phyloP scores from a whole-genome alignment of 1,140 invertebrate species.

The Drosophila rufa region DNA sequence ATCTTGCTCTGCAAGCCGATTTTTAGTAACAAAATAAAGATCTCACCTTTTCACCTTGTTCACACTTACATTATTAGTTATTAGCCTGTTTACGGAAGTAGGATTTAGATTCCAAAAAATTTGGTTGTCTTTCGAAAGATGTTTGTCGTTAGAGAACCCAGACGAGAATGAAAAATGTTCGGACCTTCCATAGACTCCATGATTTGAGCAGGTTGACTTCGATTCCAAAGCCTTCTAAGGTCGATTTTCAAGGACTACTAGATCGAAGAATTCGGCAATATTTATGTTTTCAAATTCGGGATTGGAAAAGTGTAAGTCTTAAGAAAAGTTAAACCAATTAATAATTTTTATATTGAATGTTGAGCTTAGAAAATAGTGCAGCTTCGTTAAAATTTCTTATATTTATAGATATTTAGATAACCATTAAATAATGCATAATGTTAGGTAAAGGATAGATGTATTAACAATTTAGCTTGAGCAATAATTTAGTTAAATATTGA shows the following conservation, averaged over 20 bases:
- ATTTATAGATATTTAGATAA: too few relatives aligned
- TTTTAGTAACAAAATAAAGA: background rate
- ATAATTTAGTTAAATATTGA: too few relatives aligned
- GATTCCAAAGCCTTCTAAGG: constrained; percentile 17
- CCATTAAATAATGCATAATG: too few relatives aligned
- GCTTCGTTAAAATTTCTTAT: too few relatives aligned
- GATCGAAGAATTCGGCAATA: too few relatives aligned
- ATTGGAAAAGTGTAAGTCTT: background rate
- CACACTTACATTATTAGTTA: constrained; percentile 46
- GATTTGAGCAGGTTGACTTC: background rate
- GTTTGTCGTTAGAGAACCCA: constrained; percentile 37
- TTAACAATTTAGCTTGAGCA: too few relatives aligned
- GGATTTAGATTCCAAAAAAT: constrained; percentile 42
- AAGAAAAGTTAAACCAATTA: too few relatives aligned
- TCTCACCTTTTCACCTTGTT: background rate
- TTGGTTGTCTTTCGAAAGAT: constrained; percentile 45
- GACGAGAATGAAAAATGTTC: constrained; percentile 39
- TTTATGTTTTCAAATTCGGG: too few relatives aligned
- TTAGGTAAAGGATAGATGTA: too few relatives aligned
- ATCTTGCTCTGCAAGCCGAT: constrained; percentile 15
- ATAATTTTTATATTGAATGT: too few relatives aligned
- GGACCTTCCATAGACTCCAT: background rate
- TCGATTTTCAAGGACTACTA: background rate
- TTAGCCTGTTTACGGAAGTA: constrained; percentile 70
- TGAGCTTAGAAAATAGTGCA: too few relatives aligned